Evolutionary conservation across 2,888 invertebrate genomes (phyloP).

Genomic region (Ormyrus rosae): DNA sequence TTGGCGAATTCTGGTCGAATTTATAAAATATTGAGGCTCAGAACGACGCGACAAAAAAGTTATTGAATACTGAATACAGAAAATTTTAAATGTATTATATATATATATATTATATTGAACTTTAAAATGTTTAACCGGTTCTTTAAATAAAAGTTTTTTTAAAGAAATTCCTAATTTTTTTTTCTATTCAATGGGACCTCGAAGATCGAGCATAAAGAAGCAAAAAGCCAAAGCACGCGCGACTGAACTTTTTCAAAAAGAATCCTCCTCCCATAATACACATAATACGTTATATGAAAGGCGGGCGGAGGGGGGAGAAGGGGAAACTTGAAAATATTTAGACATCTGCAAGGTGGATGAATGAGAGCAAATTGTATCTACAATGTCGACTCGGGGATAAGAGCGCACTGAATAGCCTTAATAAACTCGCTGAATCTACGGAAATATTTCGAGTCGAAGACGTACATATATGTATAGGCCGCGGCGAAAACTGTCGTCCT

Average conservation of each 20-base stretch:
- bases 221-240: too few relatives aligned
- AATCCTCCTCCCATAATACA: neutral
- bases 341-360: conserved; percentile 75
- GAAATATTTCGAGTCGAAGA: conserved; percentile 73
- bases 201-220: too few relatives aligned
- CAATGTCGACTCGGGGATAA: conserved; percentile 79
- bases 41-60: too few relatives aligned
- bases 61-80: too few relatives aligned
- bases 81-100: too few relatives aligned
- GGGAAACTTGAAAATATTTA: conserved; percentile 73
- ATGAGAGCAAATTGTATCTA: conserved; percentile 81
- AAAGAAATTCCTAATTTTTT: too few relatives aligned
- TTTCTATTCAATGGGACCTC: too few relatives aligned
- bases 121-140: too few relatives aligned
- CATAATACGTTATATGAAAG: conserved; percentile 15
- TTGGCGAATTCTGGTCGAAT: too few relatives aligned
- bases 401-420: conserved; percentile 80
- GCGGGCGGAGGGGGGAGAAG: conserved; percentile 37
- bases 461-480: conserved; percentile 52
- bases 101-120: too few relatives aligned
- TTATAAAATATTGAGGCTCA: too few relatives aligned
- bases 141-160: too few relatives aligned
- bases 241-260: conserved; percentile 22
- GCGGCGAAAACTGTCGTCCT: conserved; percentile 62
- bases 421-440: conserved; percentile 76